Percentiles rank a stretch among this genome's conserved stretches.
Conservation (phyloP, 1,140 invertebrate species). For the Coelopa frigida region DNA sequence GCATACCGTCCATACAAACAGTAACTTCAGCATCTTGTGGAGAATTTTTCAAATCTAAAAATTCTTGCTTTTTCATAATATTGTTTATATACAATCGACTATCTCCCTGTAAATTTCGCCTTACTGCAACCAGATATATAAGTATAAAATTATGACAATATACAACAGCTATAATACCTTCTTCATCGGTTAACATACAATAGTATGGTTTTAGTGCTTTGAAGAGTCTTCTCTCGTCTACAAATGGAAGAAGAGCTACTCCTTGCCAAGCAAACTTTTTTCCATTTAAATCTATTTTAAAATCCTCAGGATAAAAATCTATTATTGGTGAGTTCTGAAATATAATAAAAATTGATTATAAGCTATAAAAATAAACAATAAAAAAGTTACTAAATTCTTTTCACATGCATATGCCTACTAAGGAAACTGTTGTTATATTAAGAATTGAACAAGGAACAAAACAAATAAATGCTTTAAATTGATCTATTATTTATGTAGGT, state of each 20-base stretch:
- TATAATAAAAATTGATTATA: background rate
- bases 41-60: conserved; percentile 52
- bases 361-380: background rate
- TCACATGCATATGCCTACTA: background rate
- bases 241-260: conserved; percentile 95
- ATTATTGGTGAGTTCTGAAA: conserved; percentile 85
- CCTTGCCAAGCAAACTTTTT: conserved; percentile 99
- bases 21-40: conserved; percentile 54
- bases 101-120: conserved; percentile 64
- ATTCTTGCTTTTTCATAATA: conserved; percentile 62
- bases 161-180: conserved; percentile 50
- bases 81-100: conserved; percentile 72
- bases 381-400: background rate
- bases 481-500: too few species aligned
- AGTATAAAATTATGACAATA: conserved; percentile 6
- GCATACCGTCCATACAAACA: conserved; percentile 61
- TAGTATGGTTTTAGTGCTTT: conserved; percentile 80
- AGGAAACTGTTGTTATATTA: conserved; percentile 5
- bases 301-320: conserved; percentile 98
- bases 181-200: conserved; percentile 66
- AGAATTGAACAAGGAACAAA: too few species aligned
- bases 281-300: conserved; percentile 98
- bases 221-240: conserved; percentile 88
- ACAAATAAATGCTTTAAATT: too few species aligned
- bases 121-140: conserved; percentile 36